These are phyloP conservation scores for Galerucella calmariensis DNA, from an alignment of 2,888 invertebrate genomes.

Conservation along the genomic window DNA sequence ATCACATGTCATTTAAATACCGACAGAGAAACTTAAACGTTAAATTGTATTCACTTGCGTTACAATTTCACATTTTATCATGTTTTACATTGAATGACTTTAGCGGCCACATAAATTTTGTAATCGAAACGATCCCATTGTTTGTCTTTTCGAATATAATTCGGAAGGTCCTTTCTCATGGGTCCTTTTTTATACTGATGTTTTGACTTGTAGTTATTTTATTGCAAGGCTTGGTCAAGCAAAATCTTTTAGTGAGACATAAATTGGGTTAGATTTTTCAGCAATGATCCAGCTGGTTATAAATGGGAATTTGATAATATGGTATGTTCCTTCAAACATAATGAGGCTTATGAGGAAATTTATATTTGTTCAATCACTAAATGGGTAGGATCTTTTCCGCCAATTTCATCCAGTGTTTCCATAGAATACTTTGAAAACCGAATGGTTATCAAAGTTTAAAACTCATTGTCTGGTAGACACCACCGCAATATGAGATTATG, in stretches of 20 bases:
- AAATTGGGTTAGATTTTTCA: constrained; percentile 36
- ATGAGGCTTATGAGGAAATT: too few relatives aligned
- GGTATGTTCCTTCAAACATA: too few relatives aligned
- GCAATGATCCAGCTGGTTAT: background rate
- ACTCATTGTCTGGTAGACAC: too few relatives aligned
- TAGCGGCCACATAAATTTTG: constrained; percentile 57
- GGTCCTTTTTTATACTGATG: constrained; percentile 23
- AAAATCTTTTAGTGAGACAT: constrained; percentile 39
- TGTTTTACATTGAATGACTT: constrained; percentile 63
- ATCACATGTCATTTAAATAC: constrained; percentile 58
- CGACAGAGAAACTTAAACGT: constrained; percentile 53
- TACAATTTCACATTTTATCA: constrained; percentile 60
- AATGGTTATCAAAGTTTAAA: too few relatives aligned
- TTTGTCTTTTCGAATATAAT: constrained; percentile 46
- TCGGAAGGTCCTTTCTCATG: constrained; percentile 31
- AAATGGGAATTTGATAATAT: background rate
- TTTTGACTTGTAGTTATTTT: constrained; percentile 31
- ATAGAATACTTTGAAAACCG: too few relatives aligned
- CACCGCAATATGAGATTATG: too few relatives aligned
- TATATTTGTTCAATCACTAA: too few relatives aligned
- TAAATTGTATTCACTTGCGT: constrained; percentile 45
- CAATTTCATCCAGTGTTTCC: too few relatives aligned
- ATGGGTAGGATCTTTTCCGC: too few relatives aligned
- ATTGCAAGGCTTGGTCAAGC: constrained; percentile 31
- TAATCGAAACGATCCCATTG: constrained; percentile 35